Conservation (phyloP, 1,140 invertebrate species). For the Yoshiicerus persimilis region DNA sequence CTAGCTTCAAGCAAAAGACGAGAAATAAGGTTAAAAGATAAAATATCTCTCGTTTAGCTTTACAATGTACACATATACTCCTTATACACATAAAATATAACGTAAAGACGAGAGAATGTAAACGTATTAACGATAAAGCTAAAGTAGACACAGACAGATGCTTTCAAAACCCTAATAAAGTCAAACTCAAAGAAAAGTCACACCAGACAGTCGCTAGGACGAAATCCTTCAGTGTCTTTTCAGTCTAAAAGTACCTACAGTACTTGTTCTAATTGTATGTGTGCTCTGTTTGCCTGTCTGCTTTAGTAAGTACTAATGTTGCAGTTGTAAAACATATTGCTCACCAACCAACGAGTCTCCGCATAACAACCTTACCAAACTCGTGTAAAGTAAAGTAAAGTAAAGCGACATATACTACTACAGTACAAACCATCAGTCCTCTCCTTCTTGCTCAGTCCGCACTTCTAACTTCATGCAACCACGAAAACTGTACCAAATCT, state of each 20-base stretch:
- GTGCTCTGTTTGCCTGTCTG: background rate
- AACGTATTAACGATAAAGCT: background rate
- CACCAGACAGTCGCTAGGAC: background rate
- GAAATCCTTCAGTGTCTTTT: background rate
- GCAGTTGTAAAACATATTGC: background rate
- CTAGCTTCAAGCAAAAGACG: background rate
- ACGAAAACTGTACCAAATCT: background rate
- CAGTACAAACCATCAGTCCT: background rate
- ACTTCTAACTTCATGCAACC: background rate
- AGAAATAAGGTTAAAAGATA: background rate
- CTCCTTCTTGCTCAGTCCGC: background rate
- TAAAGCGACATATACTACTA: background rate
- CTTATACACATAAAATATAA: background rate
- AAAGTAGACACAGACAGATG: slow-evolving; percentile 8
- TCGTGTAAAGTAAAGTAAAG: background rate
- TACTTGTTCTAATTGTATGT: background rate
- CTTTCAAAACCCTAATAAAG: slow-evolving; percentile 4
- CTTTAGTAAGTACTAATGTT: background rate
- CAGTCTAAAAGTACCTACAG: background rate
- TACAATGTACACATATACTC: background rate
- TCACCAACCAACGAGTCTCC: background rate
- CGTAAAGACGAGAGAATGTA: background rate
- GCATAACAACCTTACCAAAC: background rate
- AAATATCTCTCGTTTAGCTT: background rate
- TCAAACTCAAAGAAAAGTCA: background rate